Percentiles rank a stretch among this genome's conserved stretches.
Evolutionary conservation across 2,888 invertebrate genomes (phyloP).

Genomic region (Marronus borbonicus): DNA sequence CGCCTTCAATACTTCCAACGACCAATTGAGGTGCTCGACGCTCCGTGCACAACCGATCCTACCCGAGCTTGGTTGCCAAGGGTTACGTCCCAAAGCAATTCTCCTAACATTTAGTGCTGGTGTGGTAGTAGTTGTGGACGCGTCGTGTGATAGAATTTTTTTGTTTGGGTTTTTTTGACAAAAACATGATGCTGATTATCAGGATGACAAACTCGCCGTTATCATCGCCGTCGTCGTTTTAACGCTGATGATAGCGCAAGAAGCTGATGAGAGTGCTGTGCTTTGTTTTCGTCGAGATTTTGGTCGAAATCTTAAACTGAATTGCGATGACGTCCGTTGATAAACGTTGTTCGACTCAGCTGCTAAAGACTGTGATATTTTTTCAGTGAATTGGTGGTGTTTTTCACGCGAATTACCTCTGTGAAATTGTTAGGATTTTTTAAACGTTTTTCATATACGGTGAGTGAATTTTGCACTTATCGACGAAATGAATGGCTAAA

Average conservation of each 20-base stretch:
- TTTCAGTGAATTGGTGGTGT: conserved; percentile 38
- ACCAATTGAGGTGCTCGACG: conserved; percentile 60
- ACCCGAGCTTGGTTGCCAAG: conserved; percentile 68
- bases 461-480: not conserved
- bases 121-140: conserved; percentile 68
- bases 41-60: conserved; percentile 62
- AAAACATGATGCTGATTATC: conserved; percentile 52
- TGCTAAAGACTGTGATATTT: conserved; percentile 33
- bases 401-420: not conserved
- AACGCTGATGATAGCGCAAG: conserved; percentile 49
- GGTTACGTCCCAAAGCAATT: conserved; percentile 68
- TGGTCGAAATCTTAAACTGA: not conserved
- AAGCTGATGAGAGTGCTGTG: conserved; percentile 14
- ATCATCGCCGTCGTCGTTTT: conserved; percentile 51
- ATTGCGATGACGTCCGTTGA: conserved; percentile 18
- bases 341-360: conserved; percentile 11
- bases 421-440: conserved; percentile 26
- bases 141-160: conserved; percentile 62
- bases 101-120: conserved; percentile 69
- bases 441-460: not conserved
- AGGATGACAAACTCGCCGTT: conserved; percentile 54
- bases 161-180: conserved; percentile 40
- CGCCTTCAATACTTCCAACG: conserved; percentile 49
- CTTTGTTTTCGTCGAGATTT: conserved; percentile 7
- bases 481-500: no score